Evolutionary conservation across 2,888 invertebrate species (phyloP), one percentile per base, ranked within the genome.

Genomic region (Tiliacea aurago): DNA sequence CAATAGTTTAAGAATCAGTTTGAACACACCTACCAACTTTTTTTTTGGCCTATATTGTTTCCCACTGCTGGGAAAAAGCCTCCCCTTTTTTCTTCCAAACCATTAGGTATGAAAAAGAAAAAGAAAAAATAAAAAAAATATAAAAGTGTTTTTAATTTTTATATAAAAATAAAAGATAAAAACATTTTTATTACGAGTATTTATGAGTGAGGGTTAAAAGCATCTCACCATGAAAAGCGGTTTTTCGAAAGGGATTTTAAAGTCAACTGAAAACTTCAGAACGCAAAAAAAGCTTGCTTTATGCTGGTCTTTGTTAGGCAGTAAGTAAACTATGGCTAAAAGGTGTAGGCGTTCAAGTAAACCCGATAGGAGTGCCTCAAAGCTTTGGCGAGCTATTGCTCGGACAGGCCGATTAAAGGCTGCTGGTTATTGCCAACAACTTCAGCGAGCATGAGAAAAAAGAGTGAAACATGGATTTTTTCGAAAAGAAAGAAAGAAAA

Each of bases 321-420:
- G 28, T 2, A 23, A 9, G 10, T 7, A 64, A 9, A n/a, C 10
- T 61, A 20, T 45, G 15, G 33, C 23, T 23, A 49, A 75, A 75
- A 6, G 6, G 4, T 43, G 10, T 49, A 41, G 61, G 47, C 49
- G 62, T 76, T 45, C 43, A 51, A 63, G 62, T 51, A n/a, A 28
- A 56, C 68, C 7, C 7, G 18, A 58, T 67, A 76, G 55, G 6
- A 51, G 15, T 11, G 3, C 7, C 28, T 47, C 56, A 69, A 63
- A 76, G 76, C 75, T 55, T 76, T 55, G 41, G 20, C 28, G 9
- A n/a, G 15, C 23, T 47, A 49, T 41, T 23, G 62, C 49, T 63
- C 20, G 20, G 55, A 45, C 45, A 28, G 18, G 37, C 28, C 37
- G 18, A 53, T 45, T 66, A 33, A n/a, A n/a, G 10, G 45, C 53